phyloP scores from a whole-genome alignment of 2,797 vertebrate species.

The Bufotes viridis region DNA sequence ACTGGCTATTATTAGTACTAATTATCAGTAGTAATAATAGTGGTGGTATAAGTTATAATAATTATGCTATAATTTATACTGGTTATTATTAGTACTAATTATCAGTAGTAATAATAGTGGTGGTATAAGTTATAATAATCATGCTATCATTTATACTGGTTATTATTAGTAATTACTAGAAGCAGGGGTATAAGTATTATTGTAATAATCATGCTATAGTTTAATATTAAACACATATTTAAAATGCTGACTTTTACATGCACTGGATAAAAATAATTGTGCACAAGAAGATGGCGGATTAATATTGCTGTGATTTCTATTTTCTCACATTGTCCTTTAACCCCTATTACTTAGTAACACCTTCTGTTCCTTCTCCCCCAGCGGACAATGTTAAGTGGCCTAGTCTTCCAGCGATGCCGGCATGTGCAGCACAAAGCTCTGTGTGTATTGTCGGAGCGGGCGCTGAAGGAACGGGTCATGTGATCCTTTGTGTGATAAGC shows the following conservation, averaged over 20 bases:
- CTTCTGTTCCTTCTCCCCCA: slow-evolving; percentile 15
- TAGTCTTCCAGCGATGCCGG: slow-evolving; percentile 2
- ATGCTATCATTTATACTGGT: too few relatives aligned
- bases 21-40: too few relatives aligned
- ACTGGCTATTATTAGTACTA: too few relatives aligned
- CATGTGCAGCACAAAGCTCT: slow-evolving; percentile 39
- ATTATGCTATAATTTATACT: too few relatives aligned
- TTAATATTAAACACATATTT: not conserved
- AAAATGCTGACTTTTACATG: not conserved
- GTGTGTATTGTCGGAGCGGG: slow-evolving; percentile 44
- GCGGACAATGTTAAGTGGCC: slow-evolving; percentile 18
- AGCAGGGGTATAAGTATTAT: not conserved
- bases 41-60: too few relatives aligned
- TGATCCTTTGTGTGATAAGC: slow-evolving; percentile 50
- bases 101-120: too few relatives aligned
- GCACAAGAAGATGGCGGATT: not conserved
- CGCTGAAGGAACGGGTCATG: slow-evolving; percentile 52
- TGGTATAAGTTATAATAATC: too few relatives aligned
- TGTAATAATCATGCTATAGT: not conserved
- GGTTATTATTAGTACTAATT: too few relatives aligned
- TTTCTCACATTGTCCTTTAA: not conserved
- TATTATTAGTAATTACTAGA: too few relatives aligned
- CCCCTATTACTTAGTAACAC: not conserved
- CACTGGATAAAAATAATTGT: not conserved
- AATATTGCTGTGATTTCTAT: not conserved